A percentile compares a stretch with the other conserved stretches of the same genome.
These are phyloP conservation scores for Harpagoxenus sublaevis DNA, from an alignment of 2,888 invertebrate species.

Conservation along the genomic window DNA sequence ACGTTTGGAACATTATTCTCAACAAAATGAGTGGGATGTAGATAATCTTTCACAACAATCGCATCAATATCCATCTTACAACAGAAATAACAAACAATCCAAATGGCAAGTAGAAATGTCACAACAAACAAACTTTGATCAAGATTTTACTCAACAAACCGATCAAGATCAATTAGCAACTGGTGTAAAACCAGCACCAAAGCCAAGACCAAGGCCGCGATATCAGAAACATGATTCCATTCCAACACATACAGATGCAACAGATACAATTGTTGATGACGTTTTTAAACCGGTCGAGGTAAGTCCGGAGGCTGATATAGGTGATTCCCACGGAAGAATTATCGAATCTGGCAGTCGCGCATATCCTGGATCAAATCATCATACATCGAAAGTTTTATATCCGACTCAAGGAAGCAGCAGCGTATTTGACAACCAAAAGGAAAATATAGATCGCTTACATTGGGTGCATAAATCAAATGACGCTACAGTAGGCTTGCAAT, in stretches of 20 bases:
- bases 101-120: constrained; percentile 27
- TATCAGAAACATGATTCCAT: constrained; percentile 44
- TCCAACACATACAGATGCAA: not conserved
- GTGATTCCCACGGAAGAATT: constrained; percentile 29
- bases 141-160: constrained; percentile 63
- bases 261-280: constrained; percentile 33
- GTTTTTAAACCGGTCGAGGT: constrained; percentile 45
- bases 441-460: constrained; percentile 57
- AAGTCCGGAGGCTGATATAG: constrained; percentile 26
- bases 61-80: not conserved
- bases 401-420: constrained; percentile 16
- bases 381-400: not conserved
- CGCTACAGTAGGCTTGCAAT: constrained; percentile 66
- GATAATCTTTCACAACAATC: constrained; percentile 37
- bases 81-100: not conserved
- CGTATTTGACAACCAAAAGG: constrained; percentile 48
- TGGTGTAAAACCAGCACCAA: constrained; percentile 72
- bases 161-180: constrained; percentile 56
- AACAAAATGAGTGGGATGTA: constrained; percentile 17
- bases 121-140: constrained; percentile 21
- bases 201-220: constrained; percentile 69
- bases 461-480: constrained; percentile 66
- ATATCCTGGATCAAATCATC: constrained; percentile 12
- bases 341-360: not conserved
- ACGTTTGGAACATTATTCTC: not conserved